Evolutionary conservation across 2,888 invertebrate genomes (phyloP).

Genomic region (Sisyra nigra): DNA sequence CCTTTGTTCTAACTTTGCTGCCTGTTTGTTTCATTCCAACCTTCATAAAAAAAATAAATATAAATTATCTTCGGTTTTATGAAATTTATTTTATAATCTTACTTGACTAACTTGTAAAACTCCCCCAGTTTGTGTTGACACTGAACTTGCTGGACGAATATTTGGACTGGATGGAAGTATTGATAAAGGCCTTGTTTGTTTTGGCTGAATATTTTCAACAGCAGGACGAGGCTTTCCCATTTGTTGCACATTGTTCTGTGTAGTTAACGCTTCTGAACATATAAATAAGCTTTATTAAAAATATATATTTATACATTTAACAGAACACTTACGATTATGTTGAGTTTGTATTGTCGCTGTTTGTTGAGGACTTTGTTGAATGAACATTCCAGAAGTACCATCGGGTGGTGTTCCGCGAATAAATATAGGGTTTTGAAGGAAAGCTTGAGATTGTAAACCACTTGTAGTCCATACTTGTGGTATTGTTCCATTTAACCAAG

Average conservation of each 20-base stretch:
- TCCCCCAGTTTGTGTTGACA: constrained; percentile 64
- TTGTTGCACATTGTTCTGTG: constrained; percentile 30
- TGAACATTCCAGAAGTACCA: constrained; percentile 58
- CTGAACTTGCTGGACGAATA: constrained; percentile 63
- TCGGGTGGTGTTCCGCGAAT: constrained; percentile 69
- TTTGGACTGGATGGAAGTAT: constrained; percentile 34
- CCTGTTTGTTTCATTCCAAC: constrained; percentile 22
- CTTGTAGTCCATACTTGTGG: constrained; percentile 62
- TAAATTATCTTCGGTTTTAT: background rate
- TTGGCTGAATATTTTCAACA: constrained; percentile 36
- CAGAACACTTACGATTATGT: constrained; percentile 41
- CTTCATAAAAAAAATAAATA: background rate
- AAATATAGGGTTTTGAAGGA: constrained; percentile 66
- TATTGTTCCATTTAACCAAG: constrained; percentile 60
- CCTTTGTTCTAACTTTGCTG: constrained; percentile 52
- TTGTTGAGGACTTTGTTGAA: constrained; percentile 61
- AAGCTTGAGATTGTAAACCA: constrained; percentile 48
- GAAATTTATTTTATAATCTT: background rate
- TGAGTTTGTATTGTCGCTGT: constrained; percentile 39
- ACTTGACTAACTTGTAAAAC: constrained; percentile 35
- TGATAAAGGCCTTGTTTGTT: constrained; percentile 25
- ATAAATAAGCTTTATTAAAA: constrained; percentile 7
- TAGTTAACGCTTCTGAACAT: constrained; percentile 22
- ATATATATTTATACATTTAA: no score
- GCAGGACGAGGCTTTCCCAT: constrained; percentile 32